phyloP scores from a whole-genome alignment of 2,797 vertebrate genomes.

The Lemur catta region DNA sequence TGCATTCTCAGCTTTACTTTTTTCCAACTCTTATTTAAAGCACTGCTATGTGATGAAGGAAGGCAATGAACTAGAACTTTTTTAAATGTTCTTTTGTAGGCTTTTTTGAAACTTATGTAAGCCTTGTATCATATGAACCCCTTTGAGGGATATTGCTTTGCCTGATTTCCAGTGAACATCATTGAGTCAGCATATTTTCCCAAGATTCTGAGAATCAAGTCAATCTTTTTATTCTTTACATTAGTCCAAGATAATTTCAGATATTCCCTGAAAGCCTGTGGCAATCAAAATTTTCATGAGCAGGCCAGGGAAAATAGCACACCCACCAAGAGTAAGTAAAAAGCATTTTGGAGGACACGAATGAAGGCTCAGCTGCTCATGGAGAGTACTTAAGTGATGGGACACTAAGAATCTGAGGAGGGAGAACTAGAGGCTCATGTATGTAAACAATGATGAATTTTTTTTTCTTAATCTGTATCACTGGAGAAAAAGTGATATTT shows the following conservation, averaged over 20 bases:
- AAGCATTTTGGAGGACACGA: not conserved
- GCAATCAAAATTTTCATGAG: not conserved
- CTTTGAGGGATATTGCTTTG: not conserved
- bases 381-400: not conserved
- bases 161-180: not conserved
- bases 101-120: not conserved
- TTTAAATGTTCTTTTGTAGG: not conserved
- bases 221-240: not conserved
- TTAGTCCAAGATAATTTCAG: not conserved
- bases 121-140: not conserved
- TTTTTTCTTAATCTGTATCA: not conserved
- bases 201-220: not conserved
- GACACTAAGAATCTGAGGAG: not conserved
- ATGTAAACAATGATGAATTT: not conserved
- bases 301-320: not conserved
- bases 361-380: not conserved
- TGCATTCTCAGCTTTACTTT: not conserved
- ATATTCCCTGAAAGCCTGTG: not conserved
- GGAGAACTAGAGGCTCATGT: not conserved
- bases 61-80: not conserved
- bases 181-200: not conserved
- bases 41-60: not conserved
- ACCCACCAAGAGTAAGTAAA: not conserved
- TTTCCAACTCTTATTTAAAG: not conserved
- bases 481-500: not conserved